Percentiles rank a stretch among this genome's conserved stretches.
These are phyloP conservation scores for Mystacides longicornis DNA, from an alignment of 2,888 invertebrate genomes.

Conservation along the genomic window DNA sequence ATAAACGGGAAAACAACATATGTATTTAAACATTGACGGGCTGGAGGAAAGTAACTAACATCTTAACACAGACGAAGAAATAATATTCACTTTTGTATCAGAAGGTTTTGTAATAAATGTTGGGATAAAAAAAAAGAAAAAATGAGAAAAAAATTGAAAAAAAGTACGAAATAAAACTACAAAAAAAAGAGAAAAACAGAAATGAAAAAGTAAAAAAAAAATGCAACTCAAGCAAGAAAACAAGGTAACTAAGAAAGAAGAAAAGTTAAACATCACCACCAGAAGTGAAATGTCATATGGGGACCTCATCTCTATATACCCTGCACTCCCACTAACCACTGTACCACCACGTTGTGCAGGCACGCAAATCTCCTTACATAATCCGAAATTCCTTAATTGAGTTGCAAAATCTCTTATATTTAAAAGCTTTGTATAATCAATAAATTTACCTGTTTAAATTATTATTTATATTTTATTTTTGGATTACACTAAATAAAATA, in stretches of 20 bases:
- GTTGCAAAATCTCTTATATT: too few relatives aligned
- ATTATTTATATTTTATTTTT: too few relatives aligned
- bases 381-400: too few relatives aligned
- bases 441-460: too few relatives aligned
- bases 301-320: too few relatives aligned
- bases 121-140: background rate
- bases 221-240: conserved; percentile 29
- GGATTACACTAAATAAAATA: too few relatives aligned
- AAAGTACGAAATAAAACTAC: conserved; percentile 22
- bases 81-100: background rate
- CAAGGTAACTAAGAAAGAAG: conserved; percentile 11
- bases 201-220: conserved; percentile 28
- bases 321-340: too few relatives aligned
- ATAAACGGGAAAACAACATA: conserved; percentile 37
- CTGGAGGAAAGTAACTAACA: background rate
- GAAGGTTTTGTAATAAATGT: background rate
- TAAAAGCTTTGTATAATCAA: too few relatives aligned
- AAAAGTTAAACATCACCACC: conserved; percentile 18
- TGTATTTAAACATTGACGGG: background rate
- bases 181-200: conserved; percentile 22
- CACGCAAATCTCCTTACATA: too few relatives aligned
- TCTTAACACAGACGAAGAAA: background rate
- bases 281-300: conserved; percentile 26
- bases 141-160: conserved; percentile 5
- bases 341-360: too few relatives aligned